phyloP scores from a whole-genome alignment of 2,888 invertebrate genomes.

The Drosophila cracens region DNA sequence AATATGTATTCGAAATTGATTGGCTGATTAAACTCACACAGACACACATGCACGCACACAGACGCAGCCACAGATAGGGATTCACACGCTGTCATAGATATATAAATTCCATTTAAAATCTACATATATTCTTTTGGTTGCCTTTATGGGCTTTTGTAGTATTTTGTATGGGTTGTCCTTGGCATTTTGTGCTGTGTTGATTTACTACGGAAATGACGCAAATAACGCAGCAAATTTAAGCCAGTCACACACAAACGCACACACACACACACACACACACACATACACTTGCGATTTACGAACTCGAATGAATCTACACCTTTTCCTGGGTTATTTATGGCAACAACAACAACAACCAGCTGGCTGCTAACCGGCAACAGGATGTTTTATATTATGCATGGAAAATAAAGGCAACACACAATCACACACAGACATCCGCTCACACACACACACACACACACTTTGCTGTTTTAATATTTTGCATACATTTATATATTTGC shows the following conservation, averaged over 20 bases:
- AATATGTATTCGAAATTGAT: slow-evolving; percentile 73
- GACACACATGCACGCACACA: slow-evolving; percentile 1
- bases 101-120: slow-evolving; percentile 44
- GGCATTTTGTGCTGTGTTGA: slow-evolving; percentile 60
- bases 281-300: slow-evolving; percentile 23
- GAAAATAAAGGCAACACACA: slow-evolving; percentile 58
- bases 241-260: slow-evolving; percentile 44
- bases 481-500: slow-evolving; percentile 52
- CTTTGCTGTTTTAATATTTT: slow-evolving; percentile 59
- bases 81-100: slow-evolving; percentile 29
- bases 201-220: slow-evolving; percentile 78
- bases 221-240: slow-evolving; percentile 78
- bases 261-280: slow-evolving; percentile 16
- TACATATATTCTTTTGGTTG: slow-evolving; percentile 30
- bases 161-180: slow-evolving; percentile 42
- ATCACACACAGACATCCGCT: slow-evolving; percentile 29
- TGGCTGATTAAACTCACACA: slow-evolving; percentile 67
- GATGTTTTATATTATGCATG: slow-evolving; percentile 74
- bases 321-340: slow-evolving; percentile 67
- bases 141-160: slow-evolving; percentile 42
- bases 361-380: slow-evolving; percentile 65
- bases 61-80: slow-evolving; percentile 1
- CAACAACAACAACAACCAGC: slow-evolving; percentile 38
- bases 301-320: slow-evolving; percentile 48
- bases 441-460: slow-evolving; percentile 29